Conservation (phyloP, 2,797 vertebrate species). For the Pteronotus mesoamericanus region DNA sequence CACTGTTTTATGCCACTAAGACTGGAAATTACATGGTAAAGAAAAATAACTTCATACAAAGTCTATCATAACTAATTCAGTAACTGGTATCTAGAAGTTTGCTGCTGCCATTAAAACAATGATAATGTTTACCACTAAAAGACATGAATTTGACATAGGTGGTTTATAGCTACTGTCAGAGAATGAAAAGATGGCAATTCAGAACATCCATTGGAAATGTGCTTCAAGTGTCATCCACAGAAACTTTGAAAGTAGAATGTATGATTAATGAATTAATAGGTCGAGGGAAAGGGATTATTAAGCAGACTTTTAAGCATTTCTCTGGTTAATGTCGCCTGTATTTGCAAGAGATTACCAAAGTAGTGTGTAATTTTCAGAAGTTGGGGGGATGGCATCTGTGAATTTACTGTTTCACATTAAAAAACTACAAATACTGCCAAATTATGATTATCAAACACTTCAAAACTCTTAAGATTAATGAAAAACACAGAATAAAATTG, state of each 20-base stretch:
- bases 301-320: not conserved
- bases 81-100: not conserved
- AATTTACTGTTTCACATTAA: not conserved
- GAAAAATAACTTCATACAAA: not conserved
- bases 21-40: not conserved
- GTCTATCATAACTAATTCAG: not conserved
- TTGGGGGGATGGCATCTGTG: not conserved
- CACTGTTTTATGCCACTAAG: not conserved
- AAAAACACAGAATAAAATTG: not conserved
- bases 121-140: not conserved
- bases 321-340: not conserved
- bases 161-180: not conserved
- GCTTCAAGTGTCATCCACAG: not conserved
- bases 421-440: not conserved
- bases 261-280: not conserved
- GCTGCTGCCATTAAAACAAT: not conserved
- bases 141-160: not conserved
- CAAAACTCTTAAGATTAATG: not conserved
- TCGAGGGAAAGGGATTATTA: not conserved
- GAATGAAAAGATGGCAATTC: not conserved
- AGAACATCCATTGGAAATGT: not conserved
- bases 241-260: not conserved
- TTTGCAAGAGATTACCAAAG: not conserved
- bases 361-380: not conserved
- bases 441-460: not conserved